phyloP scores from a whole-genome alignment of 2,888 invertebrate species.

The Melieria crassipennis region DNA sequence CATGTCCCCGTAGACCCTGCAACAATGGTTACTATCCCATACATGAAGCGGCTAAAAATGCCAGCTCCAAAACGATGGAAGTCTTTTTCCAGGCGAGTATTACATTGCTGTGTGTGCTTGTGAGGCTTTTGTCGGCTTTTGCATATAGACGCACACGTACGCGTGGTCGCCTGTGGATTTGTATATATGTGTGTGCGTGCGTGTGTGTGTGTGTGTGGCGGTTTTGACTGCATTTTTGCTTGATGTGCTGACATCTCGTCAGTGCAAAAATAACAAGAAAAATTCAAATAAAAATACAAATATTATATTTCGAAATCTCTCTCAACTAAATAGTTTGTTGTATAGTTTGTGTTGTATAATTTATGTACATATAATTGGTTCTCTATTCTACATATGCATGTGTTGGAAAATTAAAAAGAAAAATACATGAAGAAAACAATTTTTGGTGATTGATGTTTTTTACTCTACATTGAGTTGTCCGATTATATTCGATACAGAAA shows the following conservation, averaged over 20 bases:
- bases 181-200: conserved; percentile 11
- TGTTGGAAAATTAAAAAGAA: too few relatives aligned
- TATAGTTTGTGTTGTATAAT: too few relatives aligned
- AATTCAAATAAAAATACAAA: too few relatives aligned
- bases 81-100: conserved; percentile 73
- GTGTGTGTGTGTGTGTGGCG: background rate
- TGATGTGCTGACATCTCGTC: background rate
- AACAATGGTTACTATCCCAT: conserved; percentile 92
- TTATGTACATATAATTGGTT: too few relatives aligned
- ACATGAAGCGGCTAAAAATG: conserved; percentile 90
- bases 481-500: too few relatives aligned
- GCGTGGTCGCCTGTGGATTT: background rate
- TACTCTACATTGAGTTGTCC: too few relatives aligned
- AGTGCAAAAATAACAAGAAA: too few relatives aligned
- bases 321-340: too few relatives aligned
- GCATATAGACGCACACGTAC: background rate
- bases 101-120: conserved; percentile 7
- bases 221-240: background rate
- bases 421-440: too few relatives aligned
- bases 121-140: conserved; percentile 3
- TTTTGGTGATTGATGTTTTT: too few relatives aligned
- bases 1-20: conserved; percentile 80
- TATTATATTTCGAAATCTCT: too few relatives aligned
- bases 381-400: too few relatives aligned
- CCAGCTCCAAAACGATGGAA: conserved; percentile 85